These are phyloP conservation scores for Mactra quadrangularis DNA, from an alignment of 1,140 invertebrate species.

Conservation along the genomic window DNA sequence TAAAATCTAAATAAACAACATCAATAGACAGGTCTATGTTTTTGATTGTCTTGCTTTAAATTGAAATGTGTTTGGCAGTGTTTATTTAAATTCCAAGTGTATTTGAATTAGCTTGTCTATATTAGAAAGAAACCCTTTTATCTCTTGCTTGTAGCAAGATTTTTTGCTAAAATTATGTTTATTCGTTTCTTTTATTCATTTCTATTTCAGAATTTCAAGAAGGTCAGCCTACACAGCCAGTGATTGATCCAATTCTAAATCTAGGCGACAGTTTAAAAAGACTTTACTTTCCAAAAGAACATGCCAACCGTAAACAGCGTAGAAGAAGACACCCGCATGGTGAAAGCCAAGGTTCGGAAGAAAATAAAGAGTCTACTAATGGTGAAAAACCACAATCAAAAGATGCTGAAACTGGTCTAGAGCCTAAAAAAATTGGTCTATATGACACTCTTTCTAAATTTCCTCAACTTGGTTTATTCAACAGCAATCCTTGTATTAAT, in stretches of 20 bases:
- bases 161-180: no score
- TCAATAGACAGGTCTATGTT: no score
- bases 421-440: not conserved
- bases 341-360: not conserved
- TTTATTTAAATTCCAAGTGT: no score
- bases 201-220: no score
- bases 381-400: not conserved
- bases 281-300: conserved; percentile 20
- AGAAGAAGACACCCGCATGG: not conserved
- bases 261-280: conserved; percentile 9
- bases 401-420: not conserved
- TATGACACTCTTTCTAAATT: not conserved
- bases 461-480: not conserved
- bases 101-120: no score
- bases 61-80: no score
- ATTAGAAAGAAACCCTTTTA: no score
- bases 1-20: no score
- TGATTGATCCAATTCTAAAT: conserved; percentile 2
- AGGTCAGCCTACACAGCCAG: not conserved
- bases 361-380: not conserved
- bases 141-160: no score
- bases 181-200: no score
- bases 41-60: no score
- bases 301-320: not conserved
- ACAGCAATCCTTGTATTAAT: not conserved